Evolutionary conservation across 2,797 vertebrate genomes (phyloP).

Genomic region (Pygocentrus nattereri): DNA sequence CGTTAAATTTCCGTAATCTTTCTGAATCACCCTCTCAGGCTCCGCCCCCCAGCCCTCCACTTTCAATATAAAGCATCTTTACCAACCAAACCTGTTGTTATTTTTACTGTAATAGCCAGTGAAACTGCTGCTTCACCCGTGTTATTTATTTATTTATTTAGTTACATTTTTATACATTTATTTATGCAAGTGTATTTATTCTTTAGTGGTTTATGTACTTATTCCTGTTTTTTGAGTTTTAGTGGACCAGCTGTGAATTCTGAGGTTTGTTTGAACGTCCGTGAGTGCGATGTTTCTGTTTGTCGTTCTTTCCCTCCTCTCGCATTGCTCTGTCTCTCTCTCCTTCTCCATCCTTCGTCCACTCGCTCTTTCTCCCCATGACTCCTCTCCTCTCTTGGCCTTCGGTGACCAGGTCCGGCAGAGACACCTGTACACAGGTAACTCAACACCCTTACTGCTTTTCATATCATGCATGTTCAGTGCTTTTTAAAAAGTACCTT

Average conservation of each 20-base stretch:
- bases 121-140: background rate
- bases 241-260: background rate
- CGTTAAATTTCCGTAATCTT: background rate
- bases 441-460: background rate
- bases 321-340: background rate
- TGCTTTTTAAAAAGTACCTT: no score
- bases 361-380: constrained; percentile 70
- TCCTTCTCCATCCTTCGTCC: constrained; percentile 34
- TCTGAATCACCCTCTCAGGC: background rate
- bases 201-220: background rate
- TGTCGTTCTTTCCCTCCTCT: background rate
- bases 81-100: background rate
- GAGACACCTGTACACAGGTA: constrained; percentile 28
- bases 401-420: constrained; percentile 33
- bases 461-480: no score
- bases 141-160: background rate
- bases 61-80: background rate
- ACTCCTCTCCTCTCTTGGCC: constrained; percentile 24
- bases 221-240: background rate
- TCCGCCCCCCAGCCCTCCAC: background rate
- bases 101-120: no score
- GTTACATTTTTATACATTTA: no score
- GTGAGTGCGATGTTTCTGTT: constrained; percentile 17
- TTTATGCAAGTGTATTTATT: no score
- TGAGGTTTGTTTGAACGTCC: background rate